Evolutionary conservation across 2,888 invertebrate species (phyloP), one percentile per base, ranked within the genome.

Genomic region (Acholoe squamosa): DNA sequence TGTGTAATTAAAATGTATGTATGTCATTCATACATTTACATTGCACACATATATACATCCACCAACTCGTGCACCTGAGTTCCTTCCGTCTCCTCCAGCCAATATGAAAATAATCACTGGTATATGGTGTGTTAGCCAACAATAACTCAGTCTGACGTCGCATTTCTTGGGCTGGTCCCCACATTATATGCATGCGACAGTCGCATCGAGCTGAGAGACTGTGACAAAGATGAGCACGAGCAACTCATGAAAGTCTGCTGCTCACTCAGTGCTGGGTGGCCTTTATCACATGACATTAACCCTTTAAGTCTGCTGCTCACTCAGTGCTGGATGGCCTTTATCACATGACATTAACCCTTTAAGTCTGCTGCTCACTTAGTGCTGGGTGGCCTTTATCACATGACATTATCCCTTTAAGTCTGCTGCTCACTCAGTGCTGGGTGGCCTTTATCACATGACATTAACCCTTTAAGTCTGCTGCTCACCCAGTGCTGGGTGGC

Each of bases 81-180:
- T 43, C 43, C 10, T 43, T 3, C 43, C 43, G 10, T 43, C 61
- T 61, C 61, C 22, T 19, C 61, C 61, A n/a, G 12, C 61, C n/a
- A 1, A 71, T 71, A 71, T 71, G 71, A 28, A 71, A n/a, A 71
- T 71, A 71, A 71, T 71, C 31, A 71, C 71, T 28, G 71, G n/a
- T 71, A 71, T 71, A 71, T 71, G n/a, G 71, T 71, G 71, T 71
- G 71, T 25, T n/a, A 28, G 71, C 25, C 71, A 71, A 25, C 25
- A 28, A 71, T 71, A 71, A 71, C 14, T 71, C 71, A 71, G 28
- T 14, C 71, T 71, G 71, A 25, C 31, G 25, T 71, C 28, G 28
- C 71, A 71, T 71, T 71, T 28, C 71, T 71, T 25, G 71, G 25
- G 25, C 25, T 71, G 25, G 71, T 25, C 71, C 71, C 61, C 3